Conservation (phyloP, 92 coral and sea anemone genomes). For the Blastomussa wellsi region DNA sequence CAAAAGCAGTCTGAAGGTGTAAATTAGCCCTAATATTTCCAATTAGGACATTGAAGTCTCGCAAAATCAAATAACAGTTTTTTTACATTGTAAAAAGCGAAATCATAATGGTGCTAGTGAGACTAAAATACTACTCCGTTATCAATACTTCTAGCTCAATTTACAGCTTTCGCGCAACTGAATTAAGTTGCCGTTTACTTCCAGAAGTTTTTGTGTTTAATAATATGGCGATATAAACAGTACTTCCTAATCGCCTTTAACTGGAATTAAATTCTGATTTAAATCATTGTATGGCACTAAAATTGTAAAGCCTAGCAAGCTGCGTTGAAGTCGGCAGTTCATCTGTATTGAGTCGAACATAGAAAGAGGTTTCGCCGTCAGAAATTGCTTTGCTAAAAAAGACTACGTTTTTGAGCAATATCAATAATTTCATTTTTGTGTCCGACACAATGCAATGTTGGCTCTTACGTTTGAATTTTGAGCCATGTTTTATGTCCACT, state of each 20-base stretch:
- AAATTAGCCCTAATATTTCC: slow-evolving; percentile 46
- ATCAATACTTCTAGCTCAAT: not conserved
- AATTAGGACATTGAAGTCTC: slow-evolving; percentile 30
- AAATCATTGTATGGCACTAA: slow-evolving; percentile 9
- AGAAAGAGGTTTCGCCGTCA: not conserved
- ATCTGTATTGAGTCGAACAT: not conserved
- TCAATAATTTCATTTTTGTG: not conserved
- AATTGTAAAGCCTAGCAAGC: not conserved
- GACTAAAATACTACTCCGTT: not conserved
- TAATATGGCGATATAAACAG: not conserved
- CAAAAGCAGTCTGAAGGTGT: slow-evolving; percentile 9
- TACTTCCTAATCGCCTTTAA: slow-evolving; percentile 34
- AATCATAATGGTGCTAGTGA: not conserved
- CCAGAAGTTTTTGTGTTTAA: not conserved
- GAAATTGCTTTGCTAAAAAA: not conserved
- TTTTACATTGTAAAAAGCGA: not conserved
- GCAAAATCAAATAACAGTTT: not conserved
- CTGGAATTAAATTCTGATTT: slow-evolving; percentile 28
- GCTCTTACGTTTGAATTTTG: not conserved
- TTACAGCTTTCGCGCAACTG: not conserved
- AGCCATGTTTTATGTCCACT: slow-evolving; percentile 4
- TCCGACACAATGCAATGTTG: not conserved
- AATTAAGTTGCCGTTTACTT: not conserved
- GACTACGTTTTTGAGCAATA: not conserved
- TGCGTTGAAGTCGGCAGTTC: not conserved